These are phyloP conservation scores for Damaliscus lunatus DNA, from an alignment of 2,113 vertebrate genomes.

Conservation along the genomic window DNA sequence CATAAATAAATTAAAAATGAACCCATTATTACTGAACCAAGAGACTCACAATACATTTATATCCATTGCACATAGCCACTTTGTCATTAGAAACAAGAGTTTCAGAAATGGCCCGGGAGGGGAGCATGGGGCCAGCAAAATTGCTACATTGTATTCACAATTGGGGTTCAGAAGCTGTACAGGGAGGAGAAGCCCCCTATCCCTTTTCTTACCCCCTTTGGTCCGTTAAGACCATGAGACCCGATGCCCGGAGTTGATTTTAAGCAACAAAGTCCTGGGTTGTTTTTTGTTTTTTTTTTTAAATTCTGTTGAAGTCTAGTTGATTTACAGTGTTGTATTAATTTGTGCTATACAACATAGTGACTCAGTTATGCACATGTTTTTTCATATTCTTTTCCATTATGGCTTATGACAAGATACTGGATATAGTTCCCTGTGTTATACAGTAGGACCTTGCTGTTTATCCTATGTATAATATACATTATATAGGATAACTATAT, in stretches of 20 bases:
- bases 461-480: not conserved
- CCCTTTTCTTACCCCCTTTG: not conserved
- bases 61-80: constrained; percentile 96
- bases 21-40: constrained; percentile 83
- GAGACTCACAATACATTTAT: constrained; percentile 88
- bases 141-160: constrained; percentile 34
- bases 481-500: not conserved
- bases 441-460: not conserved
- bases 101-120: constrained; percentile 78
- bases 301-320: not conserved
- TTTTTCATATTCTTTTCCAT: not conserved
- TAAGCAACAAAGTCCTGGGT: not conserved
- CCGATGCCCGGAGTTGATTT: constrained; percentile 38
- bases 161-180: not conserved
- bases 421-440: not conserved
- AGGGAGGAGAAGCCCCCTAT: not conserved
- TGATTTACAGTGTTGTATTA: not conserved
- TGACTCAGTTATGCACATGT: not conserved
- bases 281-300: not conserved
- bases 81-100: constrained; percentile 80
- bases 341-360: not conserved
- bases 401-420: not conserved
- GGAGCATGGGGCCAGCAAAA: not conserved
- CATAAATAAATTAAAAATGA: constrained; percentile 80
- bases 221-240: constrained; percentile 50